Conservation (phyloP, 1,140 invertebrate species). For the roundworm (Caenorhabditis elegans) region WBcel235 BX284603.4:4194501-4195000, state of each 20-base stretch:
- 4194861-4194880: background rate
- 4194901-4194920: background rate
- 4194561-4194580: conserved; percentile 46
- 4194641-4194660: background rate
- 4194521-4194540: background rate
- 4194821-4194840: conserved; percentile 4
- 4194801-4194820: background rate
- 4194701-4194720: background rate
- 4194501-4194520: background rate
- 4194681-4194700: background rate
- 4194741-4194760: conserved; percentile 38
- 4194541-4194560: conserved; percentile 47
- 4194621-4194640: background rate
- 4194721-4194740: background rate
- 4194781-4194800: background rate
- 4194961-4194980: background rate
- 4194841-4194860: background rate
- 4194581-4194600: conserved; percentile 25
- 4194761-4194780: background rate
- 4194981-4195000: background rate
- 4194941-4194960: background rate
- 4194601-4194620: background rate
- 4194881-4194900: background rate
- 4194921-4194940: conserved; percentile 22
- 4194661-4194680: background rate